Evolutionary conservation across 53 echinoderm and acorn worm genomes (phyloP).

Genomic region (Mesocentrotus franciscanus): DNA sequence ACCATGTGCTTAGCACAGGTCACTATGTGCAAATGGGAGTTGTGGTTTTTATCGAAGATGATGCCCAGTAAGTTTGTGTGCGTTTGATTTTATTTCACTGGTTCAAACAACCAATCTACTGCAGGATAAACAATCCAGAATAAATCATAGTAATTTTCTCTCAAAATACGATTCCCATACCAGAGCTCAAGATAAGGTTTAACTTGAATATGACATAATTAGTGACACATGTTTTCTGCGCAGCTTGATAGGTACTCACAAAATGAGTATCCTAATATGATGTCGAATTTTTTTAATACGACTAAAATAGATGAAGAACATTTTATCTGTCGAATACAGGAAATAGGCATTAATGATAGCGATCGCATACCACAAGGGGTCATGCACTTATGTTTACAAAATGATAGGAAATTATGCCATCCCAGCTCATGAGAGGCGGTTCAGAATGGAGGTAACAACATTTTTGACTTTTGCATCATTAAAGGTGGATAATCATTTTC

Average conservation of each 20-base stretch:
- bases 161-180: too few species aligned
- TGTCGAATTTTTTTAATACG: not conserved
- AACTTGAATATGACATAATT: not conserved
- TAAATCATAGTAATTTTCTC: too few species aligned
- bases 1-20: too few species aligned
- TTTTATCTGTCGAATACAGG: not conserved
- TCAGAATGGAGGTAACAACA: not conserved
- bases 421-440: not conserved
- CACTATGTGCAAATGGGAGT: too few species aligned
- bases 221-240: not conserved
- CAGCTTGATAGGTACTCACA: not conserved
- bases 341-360: not conserved
- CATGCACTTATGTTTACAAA: not conserved
- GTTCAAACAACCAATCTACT: too few species aligned
- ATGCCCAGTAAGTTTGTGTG: too few species aligned
- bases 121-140: too few species aligned
- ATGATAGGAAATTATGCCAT: not conserved
- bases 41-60: too few species aligned
- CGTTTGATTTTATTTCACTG: too few species aligned
- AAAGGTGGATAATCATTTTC: not conserved
- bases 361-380: not conserved
- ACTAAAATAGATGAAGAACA: not conserved
- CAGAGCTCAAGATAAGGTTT: not conserved
- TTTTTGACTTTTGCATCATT: not conserved
- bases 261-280: not conserved